Evolutionary conservation across 2,888 invertebrate genomes (phyloP).

Genomic region (Amphiduros pacificus): DNA sequence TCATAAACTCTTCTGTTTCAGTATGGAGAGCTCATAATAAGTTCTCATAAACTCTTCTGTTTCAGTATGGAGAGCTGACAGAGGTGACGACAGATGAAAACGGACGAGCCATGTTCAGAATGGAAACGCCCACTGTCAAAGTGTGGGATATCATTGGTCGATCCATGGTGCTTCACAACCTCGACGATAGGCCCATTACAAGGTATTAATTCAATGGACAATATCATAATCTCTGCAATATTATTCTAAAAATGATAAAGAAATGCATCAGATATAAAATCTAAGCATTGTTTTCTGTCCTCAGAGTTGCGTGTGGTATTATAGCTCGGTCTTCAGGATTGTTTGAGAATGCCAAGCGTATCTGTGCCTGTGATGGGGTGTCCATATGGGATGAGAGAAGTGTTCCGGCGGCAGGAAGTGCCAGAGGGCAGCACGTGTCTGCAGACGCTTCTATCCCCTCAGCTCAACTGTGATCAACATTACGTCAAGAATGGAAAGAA

Average conservation of each 20-base stretch:
- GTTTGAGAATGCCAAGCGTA: constrained; percentile 81
- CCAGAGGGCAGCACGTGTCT: background rate
- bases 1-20: too few species aligned
- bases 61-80: constrained; percentile 67
- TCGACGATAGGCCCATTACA: too few species aligned
- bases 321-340: constrained; percentile 87
- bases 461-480: background rate
- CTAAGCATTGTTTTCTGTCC: too few species aligned
- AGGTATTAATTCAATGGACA: too few species aligned
- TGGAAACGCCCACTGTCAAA: constrained; percentile 67
- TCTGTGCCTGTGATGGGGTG: constrained; percentile 88
- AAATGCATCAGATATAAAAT: too few species aligned
- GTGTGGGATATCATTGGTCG: constrained; percentile 67
- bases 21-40: too few species aligned
- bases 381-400: constrained; percentile 83
- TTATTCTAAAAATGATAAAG: too few species aligned
- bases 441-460: background rate
- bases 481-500: too few species aligned
- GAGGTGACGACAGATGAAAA: constrained; percentile 67
- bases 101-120: constrained; percentile 71
- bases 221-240: too few species aligned
- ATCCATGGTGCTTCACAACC: constrained; percentile 68
- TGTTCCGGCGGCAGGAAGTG: constrained; percentile 10
- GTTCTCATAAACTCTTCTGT: too few species aligned
- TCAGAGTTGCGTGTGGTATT: constrained; percentile 80